Base-by-base conservation (phyloP, 1,140 invertebrate genomes). In the Euura saliciscinereae region DNA sequence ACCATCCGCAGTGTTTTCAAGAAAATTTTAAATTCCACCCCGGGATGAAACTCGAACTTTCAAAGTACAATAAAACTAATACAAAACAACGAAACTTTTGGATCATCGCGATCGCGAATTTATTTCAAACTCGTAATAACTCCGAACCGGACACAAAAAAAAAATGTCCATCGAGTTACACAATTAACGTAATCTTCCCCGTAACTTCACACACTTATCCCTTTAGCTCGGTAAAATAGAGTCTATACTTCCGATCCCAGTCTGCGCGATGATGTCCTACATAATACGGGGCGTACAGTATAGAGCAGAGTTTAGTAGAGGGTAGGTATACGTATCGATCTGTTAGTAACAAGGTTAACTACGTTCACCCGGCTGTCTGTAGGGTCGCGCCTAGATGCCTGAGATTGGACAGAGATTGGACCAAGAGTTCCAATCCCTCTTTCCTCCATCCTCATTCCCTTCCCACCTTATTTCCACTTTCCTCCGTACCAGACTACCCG, bases 261-360 rank as follows among this genome's bases (percentile, higher is more conserved):
- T 28, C 28, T 28, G 0, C 28, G 28, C 28, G 28, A 28, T 28
- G 28, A 28, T 28, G 28, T 28, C 28, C 28, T 28, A 28, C 28
- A 28, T 28, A 28, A 28, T 28, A 28, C 28, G 28, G 28, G 28
- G 28, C 28, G 51, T n/a, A 59, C 10, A n/a, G 51, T n/a, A 59
- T n/a, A 59, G 51, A 59, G 51, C 13, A 11, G 51, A 59, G 13
- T 59, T 59, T 59, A 59, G 51, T n/a, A n/a, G 4, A 59, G 51
- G 51, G 51, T 59, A 59, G 51, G 51, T 59, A 11, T 59, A 59
- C 51, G 51, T 59, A 59, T 59, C 51, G 51, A 59, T 59, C 51
- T 59, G 51, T 59, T 59, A 59, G 51, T 59, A 59, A 59, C 51
- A 59, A 59, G 51, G 51, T 59, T 59, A 59, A 59, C 51, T 59